Evolutionary conservation across 1,140 invertebrate species (phyloP), one percentile per base, ranked within the genome.

Genomic region (Philotrypesis tridentata): DNA sequence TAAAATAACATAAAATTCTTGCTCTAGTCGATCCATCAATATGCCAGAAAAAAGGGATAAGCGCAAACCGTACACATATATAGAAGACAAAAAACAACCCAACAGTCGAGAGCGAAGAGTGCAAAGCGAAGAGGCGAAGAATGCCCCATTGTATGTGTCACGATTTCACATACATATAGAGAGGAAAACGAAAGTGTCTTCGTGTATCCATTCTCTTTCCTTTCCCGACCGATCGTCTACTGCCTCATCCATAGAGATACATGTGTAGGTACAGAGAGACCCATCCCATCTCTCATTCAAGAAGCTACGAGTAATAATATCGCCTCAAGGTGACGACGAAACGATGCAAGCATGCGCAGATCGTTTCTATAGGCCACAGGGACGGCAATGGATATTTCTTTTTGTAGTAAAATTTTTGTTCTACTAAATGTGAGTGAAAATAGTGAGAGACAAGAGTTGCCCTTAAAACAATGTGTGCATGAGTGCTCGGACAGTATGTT

Each of bases 171-270:
- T n/a, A 37, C n/a, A n/a, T 37, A 37, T 37, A 17, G 48, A 55
- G 48, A 67, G 63, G 72, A 25, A 63, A 75, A 75, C 72, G 79
- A 81, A 81, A 81, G 79, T 81, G 63, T 60, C 80, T 82, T 78
- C 31, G 23, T 78, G 14, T 60, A 60, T 78, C 80, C 67, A 73
- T 77, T 78, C 80, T 78, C 74, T 82, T 78, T 72, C 48, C 75
- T 70, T 82, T 78, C 75, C 37, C 75, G 73, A 12, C 7, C 55
- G 33, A 79, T 55, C 25, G 11, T 33, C 61, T 48, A 37, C 14
- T 63, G 55, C 31, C n/a, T 37, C 43, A 74, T 60, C n/a, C 17
- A 60, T 17, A 74, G 17, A 74, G 17, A 21, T 74, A 65, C 17
- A 37, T 33, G 21, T 76, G 29, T 29, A 68, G 11, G 5, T 73